phyloP scores from a whole-genome alignment of 2,113 vertebrate species.

The Recurvirostra avosetta region DNA sequence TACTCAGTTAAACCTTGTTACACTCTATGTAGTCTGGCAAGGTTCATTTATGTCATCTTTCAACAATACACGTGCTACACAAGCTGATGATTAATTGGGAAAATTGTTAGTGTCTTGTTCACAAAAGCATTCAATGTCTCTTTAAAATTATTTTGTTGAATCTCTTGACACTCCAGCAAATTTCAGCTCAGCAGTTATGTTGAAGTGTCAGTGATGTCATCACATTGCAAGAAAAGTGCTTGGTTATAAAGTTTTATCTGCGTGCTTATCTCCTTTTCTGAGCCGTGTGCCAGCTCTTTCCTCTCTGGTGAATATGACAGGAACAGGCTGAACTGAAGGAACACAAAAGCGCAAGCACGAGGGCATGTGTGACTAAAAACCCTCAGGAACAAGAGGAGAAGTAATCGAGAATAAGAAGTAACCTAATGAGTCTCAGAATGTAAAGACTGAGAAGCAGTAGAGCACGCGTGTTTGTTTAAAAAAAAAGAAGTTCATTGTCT shows the following conservation, averaged over 20 bases:
- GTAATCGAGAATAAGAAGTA: not conserved
- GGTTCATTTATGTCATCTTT: not conserved
- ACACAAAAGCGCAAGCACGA: not conserved
- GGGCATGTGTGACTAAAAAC: not conserved
- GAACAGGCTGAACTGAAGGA: not conserved
- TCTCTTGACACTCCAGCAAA: not conserved
- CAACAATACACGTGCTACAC: not conserved
- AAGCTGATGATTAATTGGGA: not conserved
- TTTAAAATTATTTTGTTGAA: not conserved
- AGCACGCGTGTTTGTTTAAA: not conserved
- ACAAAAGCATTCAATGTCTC: not conserved
- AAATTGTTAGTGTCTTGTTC: not conserved
- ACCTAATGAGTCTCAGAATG: not conserved
- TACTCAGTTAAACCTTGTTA: not conserved
- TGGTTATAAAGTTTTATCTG: not conserved
- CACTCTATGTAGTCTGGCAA: not conserved
- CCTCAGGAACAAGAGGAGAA: not conserved
- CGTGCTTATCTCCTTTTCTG: not conserved
- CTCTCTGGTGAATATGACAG: not conserved
- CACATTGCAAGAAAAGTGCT: not conserved
- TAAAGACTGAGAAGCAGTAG: not conserved
- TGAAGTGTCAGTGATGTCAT: not conserved
- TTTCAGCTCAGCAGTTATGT: not conserved
- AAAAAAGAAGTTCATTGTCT: not conserved
- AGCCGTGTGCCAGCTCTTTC: not conserved